These are phyloP conservation scores for Urocitellus parryii DNA, from an alignment of 2,113 vertebrate species.

Conservation along the genomic window DNA sequence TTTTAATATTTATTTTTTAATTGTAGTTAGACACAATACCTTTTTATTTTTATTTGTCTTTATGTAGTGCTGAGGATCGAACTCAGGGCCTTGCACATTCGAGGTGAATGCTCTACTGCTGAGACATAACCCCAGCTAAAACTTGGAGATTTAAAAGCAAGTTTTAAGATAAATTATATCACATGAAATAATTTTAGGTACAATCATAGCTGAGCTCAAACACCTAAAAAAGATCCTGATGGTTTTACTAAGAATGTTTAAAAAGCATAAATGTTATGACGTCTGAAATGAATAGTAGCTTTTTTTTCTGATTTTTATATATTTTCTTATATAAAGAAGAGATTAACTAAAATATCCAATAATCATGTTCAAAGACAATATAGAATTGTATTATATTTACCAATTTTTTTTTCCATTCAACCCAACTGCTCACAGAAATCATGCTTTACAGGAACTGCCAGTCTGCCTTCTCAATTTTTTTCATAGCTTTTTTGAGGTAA, in stretches of 20 bases:
- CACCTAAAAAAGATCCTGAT: background rate
- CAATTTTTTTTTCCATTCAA: too few species aligned
- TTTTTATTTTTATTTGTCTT: too few species aligned
- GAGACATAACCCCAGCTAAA: too few species aligned
- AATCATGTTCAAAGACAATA: background rate
- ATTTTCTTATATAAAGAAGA: slow-evolving; percentile 53
- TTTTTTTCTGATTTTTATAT: slow-evolving; percentile 4
- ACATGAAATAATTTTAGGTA: background rate
- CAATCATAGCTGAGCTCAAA: slow-evolving; percentile 47
- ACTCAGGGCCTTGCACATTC: too few species aligned
- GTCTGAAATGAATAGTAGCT: background rate
- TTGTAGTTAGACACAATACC: too few species aligned
- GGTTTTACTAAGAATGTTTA: slow-evolving; percentile 21
- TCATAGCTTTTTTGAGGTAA: too few species aligned
- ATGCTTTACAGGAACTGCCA: too few species aligned
- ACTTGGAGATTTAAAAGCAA: slow-evolving; percentile 12
- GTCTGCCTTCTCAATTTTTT: too few species aligned
- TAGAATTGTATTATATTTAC: background rate
- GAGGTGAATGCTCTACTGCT: too few species aligned
- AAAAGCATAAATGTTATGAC: slow-evolving; percentile 4
- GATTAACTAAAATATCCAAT: slow-evolving; percentile 21
- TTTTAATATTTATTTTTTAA: too few species aligned
- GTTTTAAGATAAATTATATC: slow-evolving; percentile 33
- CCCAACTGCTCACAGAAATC: too few species aligned
- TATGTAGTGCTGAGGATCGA: too few species aligned